Conservation (phyloP, 2,113 vertebrate genomes). For the Ammospiza nelsoni region DNA sequence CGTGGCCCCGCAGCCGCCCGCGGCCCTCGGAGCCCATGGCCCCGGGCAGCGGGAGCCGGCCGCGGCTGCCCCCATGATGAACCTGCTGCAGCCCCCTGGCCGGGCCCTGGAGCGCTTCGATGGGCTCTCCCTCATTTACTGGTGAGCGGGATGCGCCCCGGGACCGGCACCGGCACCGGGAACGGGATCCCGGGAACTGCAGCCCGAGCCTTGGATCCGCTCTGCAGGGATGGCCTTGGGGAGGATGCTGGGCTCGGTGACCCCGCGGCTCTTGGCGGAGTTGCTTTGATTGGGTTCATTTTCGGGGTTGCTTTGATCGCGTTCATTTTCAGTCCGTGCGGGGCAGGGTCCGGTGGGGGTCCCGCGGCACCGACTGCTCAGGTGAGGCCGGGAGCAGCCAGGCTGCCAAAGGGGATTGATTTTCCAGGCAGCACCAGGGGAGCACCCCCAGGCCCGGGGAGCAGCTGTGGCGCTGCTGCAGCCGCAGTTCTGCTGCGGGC, state of each 20-base stretch:
- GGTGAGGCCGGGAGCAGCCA: rapidly evolving
- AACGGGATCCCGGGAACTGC: no score
- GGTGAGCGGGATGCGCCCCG: constrained; percentile 61
- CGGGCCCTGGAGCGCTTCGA: constrained; percentile 82
- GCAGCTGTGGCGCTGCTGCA: background rate
- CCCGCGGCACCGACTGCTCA: rapidly evolving
- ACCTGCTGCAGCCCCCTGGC: constrained; percentile 77
- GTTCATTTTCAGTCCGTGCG: rapidly evolving
- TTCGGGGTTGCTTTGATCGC: background rate
- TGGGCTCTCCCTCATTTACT: constrained; percentile 88
- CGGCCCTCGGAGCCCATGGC: background rate
- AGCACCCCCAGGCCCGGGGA: rapidly evolving
- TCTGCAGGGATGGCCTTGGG: rapidly evolving
- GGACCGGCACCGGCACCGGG: no score
- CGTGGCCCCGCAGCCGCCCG: background rate
- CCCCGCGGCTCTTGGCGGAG: rapidly evolving
- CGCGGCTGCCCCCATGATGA: constrained; percentile 57
- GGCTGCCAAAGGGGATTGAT: background rate
- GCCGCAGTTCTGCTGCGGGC: background rate
- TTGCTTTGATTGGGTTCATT: rapidly evolving
- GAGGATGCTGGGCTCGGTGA: rapidly evolving
- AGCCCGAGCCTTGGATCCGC: rapidly evolving
- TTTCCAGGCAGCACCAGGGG: background rate
- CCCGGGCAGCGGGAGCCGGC: background rate
- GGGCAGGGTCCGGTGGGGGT: rapidly evolving